Evolutionary conservation across 1,140 invertebrate genomes (phyloP), one percentile per base, ranked within the genome.

Genomic region (Trinorchestia longiramus): DNA sequence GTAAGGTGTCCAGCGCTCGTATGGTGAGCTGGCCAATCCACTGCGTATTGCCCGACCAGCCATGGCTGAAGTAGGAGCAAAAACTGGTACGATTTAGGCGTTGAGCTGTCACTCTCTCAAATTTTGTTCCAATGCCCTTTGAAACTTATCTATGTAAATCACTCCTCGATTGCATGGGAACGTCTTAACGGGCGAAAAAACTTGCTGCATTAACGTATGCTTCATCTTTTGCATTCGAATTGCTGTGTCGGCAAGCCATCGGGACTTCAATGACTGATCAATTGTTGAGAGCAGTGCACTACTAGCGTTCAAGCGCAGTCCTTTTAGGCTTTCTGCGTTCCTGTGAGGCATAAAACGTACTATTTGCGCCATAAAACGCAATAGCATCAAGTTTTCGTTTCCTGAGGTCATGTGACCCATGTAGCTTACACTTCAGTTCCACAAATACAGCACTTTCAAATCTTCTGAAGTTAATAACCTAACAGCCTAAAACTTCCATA

Each of bases 61-160:
- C 88, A 17, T 15, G 28, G 28, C 41, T 28, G 43, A 43, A 42
- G 87, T 92, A 43, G 92, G 44, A 40, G 92, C 92, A 94, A 94
- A 94, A 94, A 94, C 92, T 94, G 44, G 92, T n/a, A 45, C 44
- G 92, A 94, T 94, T 94, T 94, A 94, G 44, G 43, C 92, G 44
- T 11, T 40, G 43, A 94, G 92, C 92, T 94, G 92, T 94, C 92
- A 94, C 92, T 94, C 92, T 45, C 43, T 94, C 92, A 94, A 94
- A 94, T 94, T 94, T 43, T 47, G 43, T 44, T 94, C 92, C 44
- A 94, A 40, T 94, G 92, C 92, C 92, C 92, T 94, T 94, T 94
- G 92, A 94, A 94, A 47, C 92, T 94, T 94, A 45, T 94, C 92
- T 94, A 94, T 94, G 92, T 94, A 94, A 94, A 94, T 94, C 92